Evolutionary conservation across 2,113 vertebrate genomes (phyloP).

Genomic region (Piprites chloris): DNA sequence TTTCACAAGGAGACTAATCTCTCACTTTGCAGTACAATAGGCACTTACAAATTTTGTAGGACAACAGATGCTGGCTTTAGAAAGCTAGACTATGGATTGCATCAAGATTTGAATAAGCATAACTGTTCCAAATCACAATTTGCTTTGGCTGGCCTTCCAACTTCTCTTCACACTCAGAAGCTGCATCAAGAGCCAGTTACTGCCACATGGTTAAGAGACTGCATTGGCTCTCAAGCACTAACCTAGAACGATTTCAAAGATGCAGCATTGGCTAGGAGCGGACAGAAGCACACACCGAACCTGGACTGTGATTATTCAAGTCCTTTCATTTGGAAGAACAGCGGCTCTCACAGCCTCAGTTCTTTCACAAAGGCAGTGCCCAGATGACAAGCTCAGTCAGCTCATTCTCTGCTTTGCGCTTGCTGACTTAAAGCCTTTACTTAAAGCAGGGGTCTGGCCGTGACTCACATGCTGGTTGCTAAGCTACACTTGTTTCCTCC

Average conservation of each 20-base stretch:
- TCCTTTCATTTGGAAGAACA: not conserved
- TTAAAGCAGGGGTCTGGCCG: not conserved
- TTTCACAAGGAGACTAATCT: not conserved
- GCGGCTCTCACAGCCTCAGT: not conserved
- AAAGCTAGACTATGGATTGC: not conserved
- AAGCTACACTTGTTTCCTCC: not conserved
- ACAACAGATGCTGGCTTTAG: not conserved
- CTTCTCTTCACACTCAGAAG: not conserved
- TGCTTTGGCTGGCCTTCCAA: not conserved
- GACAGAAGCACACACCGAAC: rapidly evolving
- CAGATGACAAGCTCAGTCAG: not conserved
- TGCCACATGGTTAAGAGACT: not conserved
- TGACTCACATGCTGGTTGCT: not conserved
- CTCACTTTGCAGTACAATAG: not conserved
- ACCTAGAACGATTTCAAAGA: not conserved
- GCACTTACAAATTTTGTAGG: not conserved
- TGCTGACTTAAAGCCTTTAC: not conserved
- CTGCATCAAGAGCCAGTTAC: not conserved
- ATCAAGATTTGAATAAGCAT: not conserved
- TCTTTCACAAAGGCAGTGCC: not conserved
- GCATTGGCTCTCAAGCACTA: not conserved
- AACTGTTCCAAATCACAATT: not conserved
- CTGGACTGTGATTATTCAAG: not conserved
- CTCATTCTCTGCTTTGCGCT: not conserved
- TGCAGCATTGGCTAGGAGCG: not conserved